Evolutionary conservation across 2,888 invertebrate genomes (phyloP), one percentile per base, ranked within the genome.

Genomic region (Lithosia quadra): DNA sequence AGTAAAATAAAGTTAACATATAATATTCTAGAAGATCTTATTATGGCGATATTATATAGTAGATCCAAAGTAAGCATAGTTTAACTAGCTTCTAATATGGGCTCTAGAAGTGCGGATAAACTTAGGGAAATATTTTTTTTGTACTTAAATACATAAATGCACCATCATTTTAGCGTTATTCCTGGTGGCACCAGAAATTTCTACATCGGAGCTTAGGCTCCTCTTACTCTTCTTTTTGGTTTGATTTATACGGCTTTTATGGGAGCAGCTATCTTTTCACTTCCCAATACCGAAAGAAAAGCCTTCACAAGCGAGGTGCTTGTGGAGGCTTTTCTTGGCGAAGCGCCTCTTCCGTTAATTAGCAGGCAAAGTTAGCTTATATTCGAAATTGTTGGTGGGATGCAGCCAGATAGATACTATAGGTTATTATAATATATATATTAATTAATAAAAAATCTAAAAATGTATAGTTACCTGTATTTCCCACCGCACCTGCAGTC

Each of bases 401-500:
- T n/a, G n/a, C n/a, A n/a, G n/a, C n/a, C n/a, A n/a, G n/a, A n/a
- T n/a, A n/a, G n/a, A n/a, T n/a, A n/a, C n/a, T n/a, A n/a, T n/a
- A n/a, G n/a, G n/a, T n/a, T n/a, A n/a, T n/a, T 9, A 18, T 18
- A 11, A 24, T 11, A 1, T 13, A 24, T 21, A 10, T 56, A 56
- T 1, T 58, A 34, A 33, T 58, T 24, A 33, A n/a, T 34, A 4
- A 60, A 4, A 7, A 9, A 22, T n/a, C n/a, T n/a, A n/a, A 56
- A 61, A 15, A 73, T 74, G 81, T 70, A 64, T 39, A 57, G 0
- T 88, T 74, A 96, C 97, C 90, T 97, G 96, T 65, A 98, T 91
- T 84, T 98, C 97, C 99, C 99, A 99, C 77, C 97, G 97, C 21
- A 99, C 97, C 93, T 98, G 98, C 71, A 99, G 92, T 75, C 97